Evolutionary conservation across 2,888 invertebrate species (phyloP).

Genomic region (Thymelicus acteon): DNA sequence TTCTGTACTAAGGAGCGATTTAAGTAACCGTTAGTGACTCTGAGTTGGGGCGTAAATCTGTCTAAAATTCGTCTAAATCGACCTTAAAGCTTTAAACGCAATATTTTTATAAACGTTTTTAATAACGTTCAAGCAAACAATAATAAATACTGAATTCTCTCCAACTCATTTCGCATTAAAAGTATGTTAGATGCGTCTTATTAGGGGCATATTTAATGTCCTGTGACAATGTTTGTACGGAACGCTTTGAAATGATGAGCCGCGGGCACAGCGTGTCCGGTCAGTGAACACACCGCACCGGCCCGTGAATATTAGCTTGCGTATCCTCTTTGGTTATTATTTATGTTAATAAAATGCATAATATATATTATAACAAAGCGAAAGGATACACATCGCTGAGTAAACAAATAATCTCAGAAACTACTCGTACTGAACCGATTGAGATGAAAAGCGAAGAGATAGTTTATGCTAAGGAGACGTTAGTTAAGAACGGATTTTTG

Average conservation of each 20-base stretch:
- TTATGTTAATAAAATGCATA: not conserved
- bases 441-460: too few relatives aligned
- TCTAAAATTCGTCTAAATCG: too few relatives aligned
- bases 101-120: not conserved
- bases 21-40: too few relatives aligned
- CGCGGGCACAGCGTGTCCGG: conserved; percentile 16
- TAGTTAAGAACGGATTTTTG: too few relatives aligned
- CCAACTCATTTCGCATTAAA: not conserved
- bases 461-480: too few relatives aligned
- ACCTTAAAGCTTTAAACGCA: too few relatives aligned
- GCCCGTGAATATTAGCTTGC: conserved; percentile 2
- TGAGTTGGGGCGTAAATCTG: too few relatives aligned
- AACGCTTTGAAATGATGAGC: conserved; percentile 16
- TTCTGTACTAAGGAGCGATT: too few relatives aligned
- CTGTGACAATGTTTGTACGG: conserved; percentile 11
- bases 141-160: not conserved
- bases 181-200: conserved; percentile 9
- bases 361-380: not conserved
- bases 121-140: not conserved
- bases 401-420: too few relatives aligned
- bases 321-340: not conserved
- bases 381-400: too few relatives aligned
- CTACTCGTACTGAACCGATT: too few relatives aligned
- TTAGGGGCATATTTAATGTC: conserved; percentile 23
- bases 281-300: not conserved